Base-by-base conservation (phyloP, 2,888 invertebrate species). In the Andrena haemorrhoa region DNA sequence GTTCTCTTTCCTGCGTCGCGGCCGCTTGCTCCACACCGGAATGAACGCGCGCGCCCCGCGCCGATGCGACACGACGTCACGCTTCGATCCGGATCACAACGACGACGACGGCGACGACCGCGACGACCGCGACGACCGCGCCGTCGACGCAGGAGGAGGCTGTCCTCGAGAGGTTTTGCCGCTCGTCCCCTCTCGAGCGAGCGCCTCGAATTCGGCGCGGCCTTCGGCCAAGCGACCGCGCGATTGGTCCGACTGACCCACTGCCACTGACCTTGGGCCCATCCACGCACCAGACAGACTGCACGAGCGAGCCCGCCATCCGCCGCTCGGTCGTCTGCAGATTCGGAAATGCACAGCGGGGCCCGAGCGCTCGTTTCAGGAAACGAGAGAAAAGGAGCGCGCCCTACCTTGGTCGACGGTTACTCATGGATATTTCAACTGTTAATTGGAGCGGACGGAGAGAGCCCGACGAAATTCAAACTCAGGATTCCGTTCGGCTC, bases 1-100 rank as follows among this genome's bases (percentile, higher is more conserved):
- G 92, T 93, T 93, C 93, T 91, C 93, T 93, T 93, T 92, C 91
- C 92, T 92, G 91, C 90, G 85, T 78, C 47, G 70, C 53, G 64
- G 86, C 83, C 85, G 61, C 41, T 69, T 16, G 53, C 80, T 64
- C 80, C 49, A 76, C 74, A 65, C 79, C 84, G 84, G 85, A 85
- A 84, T 82, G 68, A 66, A 69, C 74, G 56, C 68, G 49, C 71
- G 58, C 64, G 41, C 8, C 60, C 60, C 51, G 70, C 68, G 61
- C 75, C 68, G 68, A 47, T 68, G 63, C 41, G 64, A 51, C 56
- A 49, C 64, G 35, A 41, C 79, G 79, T 68, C 71, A 72, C 80
- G 79, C 20, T 66, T 78, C 79, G 53, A 63, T 75, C 79, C 49
- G 47, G 33, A 10, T 53, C 26, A 20, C 64, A 20, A 20, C 60